These are phyloP conservation scores for Girardinichthys multiradiatus DNA, from an alignment of 2,113 vertebrate genomes.

Conservation along the genomic window DNA sequence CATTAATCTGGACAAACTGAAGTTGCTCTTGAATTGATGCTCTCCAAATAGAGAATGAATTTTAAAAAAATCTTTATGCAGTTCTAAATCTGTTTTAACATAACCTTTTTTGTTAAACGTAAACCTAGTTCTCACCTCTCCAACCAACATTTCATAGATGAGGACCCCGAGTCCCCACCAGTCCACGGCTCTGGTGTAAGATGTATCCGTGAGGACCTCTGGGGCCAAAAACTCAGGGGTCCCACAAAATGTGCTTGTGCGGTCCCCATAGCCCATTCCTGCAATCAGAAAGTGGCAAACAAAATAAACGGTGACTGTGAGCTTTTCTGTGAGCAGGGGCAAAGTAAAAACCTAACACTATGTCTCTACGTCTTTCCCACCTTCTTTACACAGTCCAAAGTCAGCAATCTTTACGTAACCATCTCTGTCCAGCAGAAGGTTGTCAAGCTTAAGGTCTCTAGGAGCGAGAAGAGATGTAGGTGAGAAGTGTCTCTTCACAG, in stretches of 20 bases:
- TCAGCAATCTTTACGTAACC: slow-evolving; percentile 99
- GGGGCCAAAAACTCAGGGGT: slow-evolving; percentile 98
- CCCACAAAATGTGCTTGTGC: slow-evolving; percentile 97
- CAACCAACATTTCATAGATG: slow-evolving; percentile 97
- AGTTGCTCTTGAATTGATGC: no score
- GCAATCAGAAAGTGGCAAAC: neutral
- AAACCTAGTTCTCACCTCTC: slow-evolving; percentile 86
- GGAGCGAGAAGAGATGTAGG: slow-evolving; percentile 10
- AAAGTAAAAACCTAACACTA: neutral
- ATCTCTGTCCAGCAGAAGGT: slow-evolving; percentile 94
- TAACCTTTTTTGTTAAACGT: no score
- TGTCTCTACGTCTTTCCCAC: slow-evolving; percentile 66
- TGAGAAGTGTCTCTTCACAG: neutral
- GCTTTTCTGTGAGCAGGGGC: neutral
- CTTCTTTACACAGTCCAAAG: slow-evolving; percentile 99
- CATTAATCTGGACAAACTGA: no score
- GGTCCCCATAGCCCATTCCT: slow-evolving; percentile 98
- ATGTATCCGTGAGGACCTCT: slow-evolving; percentile 96
- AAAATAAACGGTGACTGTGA: neutral
- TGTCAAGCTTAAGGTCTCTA: slow-evolving; percentile 98
- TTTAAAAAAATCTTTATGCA: no score
- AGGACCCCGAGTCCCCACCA: slow-evolving; percentile 99
- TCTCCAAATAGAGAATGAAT: no score
- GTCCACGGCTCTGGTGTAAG: slow-evolving; percentile 95
- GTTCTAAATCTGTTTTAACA: no score